Base-by-base conservation (phyloP, 2,888 invertebrate genomes). In the Prosopocoilus inquinatus region DNA sequence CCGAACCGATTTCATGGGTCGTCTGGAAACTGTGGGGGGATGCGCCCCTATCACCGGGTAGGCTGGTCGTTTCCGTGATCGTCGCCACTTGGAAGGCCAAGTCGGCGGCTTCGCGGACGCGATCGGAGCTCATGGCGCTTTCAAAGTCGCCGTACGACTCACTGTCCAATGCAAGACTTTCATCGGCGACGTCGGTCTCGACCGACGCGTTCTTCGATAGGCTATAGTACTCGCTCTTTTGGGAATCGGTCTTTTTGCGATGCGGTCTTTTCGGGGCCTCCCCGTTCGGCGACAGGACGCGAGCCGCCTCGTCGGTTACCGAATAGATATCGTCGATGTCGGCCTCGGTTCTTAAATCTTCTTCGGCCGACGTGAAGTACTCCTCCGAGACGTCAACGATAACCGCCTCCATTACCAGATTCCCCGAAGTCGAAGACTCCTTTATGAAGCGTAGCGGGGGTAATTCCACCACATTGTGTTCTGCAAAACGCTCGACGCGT, bases 331-430 rank as follows among this genome's bases (percentile, higher is more conserved):
- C 93, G 71, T 93, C 93, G 59, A 94, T 79, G 63, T 91, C 93
- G 0, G 91, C 91, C 77, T 94, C 93, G 0, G 94, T 94, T 50
- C 91, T 82, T 57, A 90, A 78, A 71, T 93, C 93, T 68, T 92
- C 91, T 69, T 92, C 91, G 2, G 86, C 86, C n/a, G 86, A 81
- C 0, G 83, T 82, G 68, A 92, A 93, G 67, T 90, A 91, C 63
- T 93, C 91, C 1, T 91, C 90, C 0, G 90, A 87, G 1, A 94
- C 91, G 62, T 94, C 94, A 50, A 94, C 93, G 9, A 94, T 88
- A 20, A 94, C 89, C 0, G 94, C 94, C 78, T 94, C 94, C 91
- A 94, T 92, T 1, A 92, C 74, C 1, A 94, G 79, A 71, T 93
- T 92, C 3, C 93, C 92, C 0, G 92, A 91, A 7, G 88, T 91